Evolutionary conservation across 2,888 invertebrate genomes (phyloP).

Genomic region (Urechis unicinctus): DNA sequence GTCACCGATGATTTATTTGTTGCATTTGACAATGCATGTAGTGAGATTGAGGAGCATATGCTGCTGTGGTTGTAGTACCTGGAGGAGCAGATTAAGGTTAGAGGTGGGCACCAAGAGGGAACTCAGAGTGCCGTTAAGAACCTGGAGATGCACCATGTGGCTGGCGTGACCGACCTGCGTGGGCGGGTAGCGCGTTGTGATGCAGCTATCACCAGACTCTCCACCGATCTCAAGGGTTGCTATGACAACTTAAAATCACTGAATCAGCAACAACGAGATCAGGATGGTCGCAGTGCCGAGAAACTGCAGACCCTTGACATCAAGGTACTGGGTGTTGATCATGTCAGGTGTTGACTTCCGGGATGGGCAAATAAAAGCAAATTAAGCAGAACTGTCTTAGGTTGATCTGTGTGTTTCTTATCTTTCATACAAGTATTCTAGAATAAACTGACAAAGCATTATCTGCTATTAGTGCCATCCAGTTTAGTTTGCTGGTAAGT

Average conservation of each 20-base stretch:
- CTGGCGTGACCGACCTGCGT: slow-evolving; percentile 43
- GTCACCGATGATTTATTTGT: not conserved
- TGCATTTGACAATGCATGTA: not conserved
- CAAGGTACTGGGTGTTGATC: too few species aligned
- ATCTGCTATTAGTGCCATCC: not conserved
- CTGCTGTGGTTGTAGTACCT: slow-evolving; percentile 26
- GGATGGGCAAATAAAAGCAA: too few species aligned
- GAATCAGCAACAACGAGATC: slow-evolving; percentile 30
- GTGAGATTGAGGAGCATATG: not conserved
- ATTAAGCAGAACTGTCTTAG: too few species aligned
- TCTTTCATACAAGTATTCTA: too few species aligned
- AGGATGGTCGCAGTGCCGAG: slow-evolving; percentile 31
- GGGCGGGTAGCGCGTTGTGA: slow-evolving; percentile 48
- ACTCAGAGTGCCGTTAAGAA: slow-evolving; percentile 43
- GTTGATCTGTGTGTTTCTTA: too few species aligned
- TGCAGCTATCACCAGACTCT: slow-evolving; percentile 40
- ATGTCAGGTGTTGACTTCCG: too few species aligned
- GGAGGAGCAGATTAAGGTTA: slow-evolving; percentile 34
- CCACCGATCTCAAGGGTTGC: slow-evolving; percentile 33
- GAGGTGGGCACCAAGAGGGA: slow-evolving; percentile 32
- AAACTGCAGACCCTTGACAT: slow-evolving; percentile 38
- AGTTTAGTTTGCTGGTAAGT: not conserved
- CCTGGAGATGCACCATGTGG: slow-evolving; percentile 46
- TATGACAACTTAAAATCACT: slow-evolving; percentile 36
- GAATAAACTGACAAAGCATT: too few species aligned